A percentile compares a stretch with the other conserved stretches of the same genome.
Conservation (phyloP, 2,888 invertebrate species). For the Salpingus planirostris region DNA sequence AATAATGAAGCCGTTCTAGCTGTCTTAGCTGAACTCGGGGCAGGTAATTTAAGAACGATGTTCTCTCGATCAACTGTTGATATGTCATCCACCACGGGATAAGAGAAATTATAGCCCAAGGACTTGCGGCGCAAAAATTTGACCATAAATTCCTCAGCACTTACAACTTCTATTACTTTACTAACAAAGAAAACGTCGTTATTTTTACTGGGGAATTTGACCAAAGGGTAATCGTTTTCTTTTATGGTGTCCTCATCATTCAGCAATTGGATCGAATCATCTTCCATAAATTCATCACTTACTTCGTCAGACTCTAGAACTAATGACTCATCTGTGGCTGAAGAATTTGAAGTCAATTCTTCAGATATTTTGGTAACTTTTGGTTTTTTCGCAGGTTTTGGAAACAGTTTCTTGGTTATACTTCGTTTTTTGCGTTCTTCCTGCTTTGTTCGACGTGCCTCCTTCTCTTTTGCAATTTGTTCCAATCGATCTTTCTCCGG, state of each 20-base stretch:
- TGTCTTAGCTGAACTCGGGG: neutral
- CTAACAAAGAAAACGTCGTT: neutral
- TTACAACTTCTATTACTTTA: no score
- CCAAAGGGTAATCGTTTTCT: neutral
- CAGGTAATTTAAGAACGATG: neutral
- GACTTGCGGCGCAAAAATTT: neutral
- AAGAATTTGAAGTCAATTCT: neutral
- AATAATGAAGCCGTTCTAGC: neutral
- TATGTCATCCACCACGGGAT: neutral
- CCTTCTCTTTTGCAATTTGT: neutral
- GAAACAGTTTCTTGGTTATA: neutral
- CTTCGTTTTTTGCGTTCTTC: neutral
- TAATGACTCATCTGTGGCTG: neutral
- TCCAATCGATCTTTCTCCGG: constrained; percentile 1
- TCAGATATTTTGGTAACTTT: neutral
- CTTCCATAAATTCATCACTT: neutral
- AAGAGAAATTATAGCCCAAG: neutral
- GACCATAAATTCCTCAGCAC: no score
- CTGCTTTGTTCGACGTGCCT: neutral
- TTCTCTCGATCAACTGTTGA: neutral
- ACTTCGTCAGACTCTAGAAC: neutral
- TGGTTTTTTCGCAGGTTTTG: neutral
- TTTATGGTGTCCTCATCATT: neutral
- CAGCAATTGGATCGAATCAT: neutral
- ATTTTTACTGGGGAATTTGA: neutral